These are phyloP conservation scores for Oncorhynchus nerka DNA, from an alignment of 2,113 vertebrate genomes.

Conservation along the genomic window DNA sequence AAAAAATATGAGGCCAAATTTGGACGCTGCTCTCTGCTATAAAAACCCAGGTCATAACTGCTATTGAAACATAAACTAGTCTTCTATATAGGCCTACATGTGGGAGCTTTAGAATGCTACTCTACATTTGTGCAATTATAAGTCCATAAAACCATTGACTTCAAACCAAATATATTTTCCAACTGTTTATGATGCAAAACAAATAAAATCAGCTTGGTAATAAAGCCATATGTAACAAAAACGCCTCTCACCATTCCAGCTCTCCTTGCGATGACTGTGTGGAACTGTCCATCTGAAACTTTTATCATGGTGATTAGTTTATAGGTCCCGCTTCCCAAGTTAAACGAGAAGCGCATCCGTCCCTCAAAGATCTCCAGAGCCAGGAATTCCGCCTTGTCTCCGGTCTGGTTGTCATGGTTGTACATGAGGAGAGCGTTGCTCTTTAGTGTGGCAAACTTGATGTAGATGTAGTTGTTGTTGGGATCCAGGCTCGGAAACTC, in stretches of 20 bases:
- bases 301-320: conserved; percentile 88
- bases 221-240: too few species aligned
- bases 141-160: too few species aligned
- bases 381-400: conserved; percentile 91
- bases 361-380: conserved; percentile 89
- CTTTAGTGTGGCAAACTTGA: conserved; percentile 94
- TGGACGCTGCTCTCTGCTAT: conserved; percentile 38
- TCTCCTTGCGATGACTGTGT: conserved; percentile 92
- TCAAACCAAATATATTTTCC: too few species aligned
- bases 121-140: background rate
- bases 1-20: conserved; percentile 43
- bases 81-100: background rate
- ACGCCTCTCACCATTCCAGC: conserved; percentile 85
- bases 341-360: conserved; percentile 90
- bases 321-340: conserved; percentile 88
- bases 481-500: conserved; percentile 96
- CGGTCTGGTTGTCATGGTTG: conserved; percentile 94
- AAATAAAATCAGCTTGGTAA: too few species aligned
- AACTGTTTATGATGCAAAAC: too few species aligned
- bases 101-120: conserved; percentile 23
- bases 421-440: conserved; percentile 88
- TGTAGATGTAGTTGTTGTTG: conserved; percentile 97
- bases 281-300: conserved; percentile 94
- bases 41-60: conserved; percentile 39
- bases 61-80: conserved; percentile 18